Conservation (phyloP, 2,888 invertebrate species). For the Sesia bembeciformis region DNA sequence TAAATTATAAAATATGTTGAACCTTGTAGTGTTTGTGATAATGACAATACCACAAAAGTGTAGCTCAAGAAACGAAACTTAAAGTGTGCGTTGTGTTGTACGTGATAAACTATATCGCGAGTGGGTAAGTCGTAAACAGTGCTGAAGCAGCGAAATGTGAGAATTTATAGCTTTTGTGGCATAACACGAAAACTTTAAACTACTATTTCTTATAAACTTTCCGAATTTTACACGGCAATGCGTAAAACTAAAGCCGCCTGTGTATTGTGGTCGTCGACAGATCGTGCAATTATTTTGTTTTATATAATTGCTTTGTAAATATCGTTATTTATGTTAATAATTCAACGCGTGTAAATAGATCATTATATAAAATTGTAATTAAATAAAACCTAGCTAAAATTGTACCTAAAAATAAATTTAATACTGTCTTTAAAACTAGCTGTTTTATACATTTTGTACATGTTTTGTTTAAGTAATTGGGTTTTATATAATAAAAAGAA, state of each 20-base stretch:
- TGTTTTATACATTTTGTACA: constrained; percentile 26
- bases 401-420: not conserved
- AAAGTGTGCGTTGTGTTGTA: constrained; percentile 42
- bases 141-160: constrained; percentile 43
- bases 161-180: constrained; percentile 50
- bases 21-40: no score
- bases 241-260: not conserved
- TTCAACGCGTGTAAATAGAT: constrained; percentile 5
- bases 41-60: no score
- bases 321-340: constrained; percentile 49
- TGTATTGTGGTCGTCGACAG: not conserved
- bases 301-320: constrained; percentile 47
- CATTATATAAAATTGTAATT: constrained; percentile 17
- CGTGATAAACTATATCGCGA: constrained; percentile 57
- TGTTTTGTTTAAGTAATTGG: constrained; percentile 22
- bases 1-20: not conserved
- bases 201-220: constrained; percentile 44
- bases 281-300: not conserved
- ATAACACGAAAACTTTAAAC: constrained; percentile 50
- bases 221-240: constrained; percentile 20
- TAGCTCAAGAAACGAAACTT: constrained; percentile 16
- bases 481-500: constrained; percentile 26
- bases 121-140: constrained; percentile 51
- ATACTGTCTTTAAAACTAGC: constrained; percentile 11
- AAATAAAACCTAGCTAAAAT: constrained; percentile 6